Base-by-base conservation (phyloP, 2,113 vertebrate genomes). In the Enhydra lutris region DNA sequence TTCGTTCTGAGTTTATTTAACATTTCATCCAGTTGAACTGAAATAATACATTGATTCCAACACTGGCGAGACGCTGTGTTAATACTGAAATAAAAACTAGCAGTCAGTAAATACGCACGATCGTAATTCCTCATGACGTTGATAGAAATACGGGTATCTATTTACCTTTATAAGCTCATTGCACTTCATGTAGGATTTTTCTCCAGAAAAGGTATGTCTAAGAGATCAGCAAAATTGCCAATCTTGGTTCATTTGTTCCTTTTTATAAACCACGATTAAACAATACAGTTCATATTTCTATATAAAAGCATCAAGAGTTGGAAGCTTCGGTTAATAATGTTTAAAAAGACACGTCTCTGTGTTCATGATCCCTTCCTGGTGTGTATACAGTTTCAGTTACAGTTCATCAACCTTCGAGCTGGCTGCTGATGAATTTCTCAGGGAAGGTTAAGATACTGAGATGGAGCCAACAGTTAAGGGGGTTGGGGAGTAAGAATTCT, bases 1-100 rank as follows among this genome's bases (percentile, higher is more conserved):
- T 98, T 96, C 97, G 97, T 82, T 98, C 85, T 95, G 96, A 96
- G 98, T 98, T 97, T 98, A 99, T 99, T 98, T 96, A 94, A 94
- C 98, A 98, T 98, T 99, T 98, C 85, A 98, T 98, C 98, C 97
- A 98, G 96, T 97, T 98, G 85, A 98, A 97, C 97, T 97, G 98
- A 98, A 98, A 98, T 97, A 98, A 98, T 80, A 99, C 98, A 99
- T 98, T 94, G 98, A 94, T 96, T 96, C 98, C 97, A 94, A 97
- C 34, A 96, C 97, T 92, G 97, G 97, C 84, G 98, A 98, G 94
- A 98, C 97, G 91, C 95, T 81, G 47, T 45, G 61, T 96, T 97
- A 98, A 98, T 97, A 98, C 96, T 96, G 98, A 95, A 96, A 97
- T 87, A 82, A 80, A 59, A 96, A 89, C 96, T 94, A 93, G 97